Base-by-base conservation (phyloP, 2,888 invertebrate species). In the Omphaloscelis lunosa region DNA sequence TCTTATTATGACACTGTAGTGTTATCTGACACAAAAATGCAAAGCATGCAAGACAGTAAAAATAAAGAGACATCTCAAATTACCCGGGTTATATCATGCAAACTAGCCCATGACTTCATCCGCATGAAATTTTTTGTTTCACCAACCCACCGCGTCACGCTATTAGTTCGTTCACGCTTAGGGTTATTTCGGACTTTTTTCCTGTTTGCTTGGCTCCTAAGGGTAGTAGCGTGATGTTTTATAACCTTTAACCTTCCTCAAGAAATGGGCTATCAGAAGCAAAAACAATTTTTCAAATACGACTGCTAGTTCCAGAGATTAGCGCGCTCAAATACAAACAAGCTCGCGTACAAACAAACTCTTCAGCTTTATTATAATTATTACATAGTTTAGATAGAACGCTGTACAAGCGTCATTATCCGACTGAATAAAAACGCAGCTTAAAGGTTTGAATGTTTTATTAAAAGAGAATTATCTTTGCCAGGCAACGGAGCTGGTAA, bases 391-490 rank as follows among this genome's bases (percentile, higher is more conserved):
- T 34, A 34, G 34, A 34, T 4, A 34, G 34, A 34, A 34, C 4
- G 34, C 34, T 3, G 2, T 34, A 34, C 34, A 34, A 34, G 4
- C 34, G 34, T 3, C 4, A 34, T 34, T 79, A 79, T 61, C 17
- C 69, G 39, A 70, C 79, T 63, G 67, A 77, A 80, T 75, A 68
- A 79, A 81, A 77, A 73, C n/a, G n/a, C 68, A 75, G 75, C 58
- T 85, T 77, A 76, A 77, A 71, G 77, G 75, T 39, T 75, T 70
- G 72, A 48, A 59, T 65, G 66, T 84, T 80, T 77, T 84, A 80
- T 86, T 79, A 77, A 77, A 81, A 77, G 39, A 73, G 56, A 79
- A 74, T 84, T 73, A 84, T 77, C 78, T 85, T 71, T 75, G 72
- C 67, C 12, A 77, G 74, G 77, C 73, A 74, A 66, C 56, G 71